Conservation (phyloP, 2,888 invertebrate species). For the Ennomos quercinarius region DNA sequence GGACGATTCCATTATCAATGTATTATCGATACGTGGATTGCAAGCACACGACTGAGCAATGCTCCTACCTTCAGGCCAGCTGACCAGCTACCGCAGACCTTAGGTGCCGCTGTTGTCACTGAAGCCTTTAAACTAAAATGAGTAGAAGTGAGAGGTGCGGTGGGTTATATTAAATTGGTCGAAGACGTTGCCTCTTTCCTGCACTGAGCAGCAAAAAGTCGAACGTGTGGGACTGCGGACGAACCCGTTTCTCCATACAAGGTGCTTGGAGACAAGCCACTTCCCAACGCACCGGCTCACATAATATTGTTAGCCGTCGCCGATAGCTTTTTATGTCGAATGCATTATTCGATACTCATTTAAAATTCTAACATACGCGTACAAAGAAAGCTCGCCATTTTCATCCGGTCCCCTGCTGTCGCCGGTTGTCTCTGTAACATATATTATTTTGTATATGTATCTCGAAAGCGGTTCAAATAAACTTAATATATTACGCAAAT, state of each 20-base stretch:
- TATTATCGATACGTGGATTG: constrained; percentile 75
- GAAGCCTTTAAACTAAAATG: constrained; percentile 28
- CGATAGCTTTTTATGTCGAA: constrained; percentile 85
- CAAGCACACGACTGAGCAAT: constrained; percentile 76
- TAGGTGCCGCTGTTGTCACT: constrained; percentile 55
- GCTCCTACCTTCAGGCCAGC: constrained; percentile 64
- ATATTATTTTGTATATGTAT: constrained; percentile 29
- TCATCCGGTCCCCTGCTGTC: constrained; percentile 76
- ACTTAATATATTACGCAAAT: constrained; percentile 80
- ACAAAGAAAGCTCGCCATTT: constrained; percentile 83
- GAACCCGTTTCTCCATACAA: constrained; percentile 84
- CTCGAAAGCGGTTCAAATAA: constrained; percentile 15
- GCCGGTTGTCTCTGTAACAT: constrained; percentile 61
- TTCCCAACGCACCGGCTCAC: constrained; percentile 82
- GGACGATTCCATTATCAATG: constrained; percentile 78
- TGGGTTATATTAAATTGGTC: constrained; percentile 59
- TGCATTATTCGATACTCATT: constrained; percentile 86
- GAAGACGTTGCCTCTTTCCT: constrained; percentile 71
- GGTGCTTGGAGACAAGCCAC: constrained; percentile 77
- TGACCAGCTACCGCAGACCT: constrained; percentile 62
- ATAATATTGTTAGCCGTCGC: constrained; percentile 83
- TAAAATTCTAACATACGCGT: constrained; percentile 84
- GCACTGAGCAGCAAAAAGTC: constrained; percentile 79
- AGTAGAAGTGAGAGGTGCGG: constrained; percentile 52
- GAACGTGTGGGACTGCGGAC: constrained; percentile 83